phyloP scores from a whole-genome alignment of 2,797 vertebrate species.

The Enteromius treurensis region DNA sequence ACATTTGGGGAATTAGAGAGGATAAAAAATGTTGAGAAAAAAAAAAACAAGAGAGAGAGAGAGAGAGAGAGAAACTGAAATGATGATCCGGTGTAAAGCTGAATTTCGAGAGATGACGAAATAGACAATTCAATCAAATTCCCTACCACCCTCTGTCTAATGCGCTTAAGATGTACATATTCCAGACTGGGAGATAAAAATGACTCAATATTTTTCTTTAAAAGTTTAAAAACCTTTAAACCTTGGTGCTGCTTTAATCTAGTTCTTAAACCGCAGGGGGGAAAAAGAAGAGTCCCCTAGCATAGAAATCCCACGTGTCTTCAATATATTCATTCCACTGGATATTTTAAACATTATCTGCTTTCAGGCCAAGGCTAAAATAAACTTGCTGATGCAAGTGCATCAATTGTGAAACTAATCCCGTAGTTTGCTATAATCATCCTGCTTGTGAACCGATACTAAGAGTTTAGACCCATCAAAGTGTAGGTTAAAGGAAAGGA shows the following conservation, averaged over 20 bases:
- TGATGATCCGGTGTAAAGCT: neutral
- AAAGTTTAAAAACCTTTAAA: slow-evolving; percentile 30
- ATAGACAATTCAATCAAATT: slow-evolving; percentile 26
- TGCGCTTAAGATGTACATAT: slow-evolving; percentile 11
- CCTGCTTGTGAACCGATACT: neutral
- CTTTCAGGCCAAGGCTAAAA: slow-evolving; percentile 8
- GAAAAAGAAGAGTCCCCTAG: slow-evolving; percentile 9
- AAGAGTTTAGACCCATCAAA: slow-evolving; percentile 8
- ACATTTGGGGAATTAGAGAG: neutral
- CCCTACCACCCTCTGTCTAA: neutral
- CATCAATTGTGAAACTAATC: slow-evolving; percentile 8
- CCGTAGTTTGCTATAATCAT: neutral
- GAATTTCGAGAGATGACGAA: neutral
- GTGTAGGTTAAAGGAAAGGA: neutral
- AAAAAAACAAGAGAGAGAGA: neutral
- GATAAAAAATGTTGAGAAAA: neutral
- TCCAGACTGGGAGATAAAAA: slow-evolving; percentile 17
- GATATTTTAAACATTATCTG: slow-evolving; percentile 13
- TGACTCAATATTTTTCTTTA: slow-evolving; percentile 7
- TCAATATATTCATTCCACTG: slow-evolving; percentile 10
- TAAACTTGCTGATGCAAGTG: slow-evolving; percentile 25
- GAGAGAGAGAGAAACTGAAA: neutral
- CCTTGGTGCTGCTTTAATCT: slow-evolving; percentile 29
- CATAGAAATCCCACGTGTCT: neutral
- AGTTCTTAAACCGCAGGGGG: neutral